Evolutionary conservation across 2,888 invertebrate species (phyloP), one percentile per base, ranked within the genome.

Genomic region (Dusona sp.): DNA sequence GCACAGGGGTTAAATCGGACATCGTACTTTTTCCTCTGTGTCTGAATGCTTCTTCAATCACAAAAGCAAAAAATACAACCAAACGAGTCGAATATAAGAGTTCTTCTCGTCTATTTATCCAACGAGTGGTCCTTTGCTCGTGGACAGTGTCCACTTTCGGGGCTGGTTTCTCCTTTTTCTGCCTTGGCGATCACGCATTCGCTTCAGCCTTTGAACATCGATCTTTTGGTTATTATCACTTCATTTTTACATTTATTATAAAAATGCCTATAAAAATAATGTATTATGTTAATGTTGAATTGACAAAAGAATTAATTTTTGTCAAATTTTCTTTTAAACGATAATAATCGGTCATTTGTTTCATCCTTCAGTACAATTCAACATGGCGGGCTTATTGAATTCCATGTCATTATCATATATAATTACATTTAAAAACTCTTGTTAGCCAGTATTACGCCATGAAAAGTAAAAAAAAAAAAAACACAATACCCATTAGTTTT

Each of bases 351-450:
- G 7, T 48, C n/a, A 3, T 19, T 19, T 1, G 48, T 48, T 48
- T 48, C 3, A 48, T 19, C 4, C n/a, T 48, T 48, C 1, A 48
- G 0, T 16, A 19, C 48, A 16, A 19, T 48, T 19, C 7, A n/a
- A 48, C 48, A 16, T 48, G 19, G n/a, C 65, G 16, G 81, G 73
- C 87, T 83, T 85, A 83, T 88, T 86, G 36, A 42, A 90, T 91
- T 93, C 92, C 91, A 90, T 93, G 90, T 83, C 88, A 48, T 84
- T 83, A 73, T 88, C 89, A 92, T 93, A n/a, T n/a, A n/a, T n/a
- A 93, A 93, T 94, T 93, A 92, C 90, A 92, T 93, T 92, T 91
- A 92, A 92, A 92, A 92, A 93, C 93, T 90, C 91, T 91, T 90
- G 90, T 91, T 90, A 89, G 87, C 83, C 22, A n/a, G 25, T 78